Percentiles rank a stretch among this genome's conserved stretches.
phyloP scores from a whole-genome alignment of 2,797 vertebrate genomes.

The Ctenosaura bakeri region DNA sequence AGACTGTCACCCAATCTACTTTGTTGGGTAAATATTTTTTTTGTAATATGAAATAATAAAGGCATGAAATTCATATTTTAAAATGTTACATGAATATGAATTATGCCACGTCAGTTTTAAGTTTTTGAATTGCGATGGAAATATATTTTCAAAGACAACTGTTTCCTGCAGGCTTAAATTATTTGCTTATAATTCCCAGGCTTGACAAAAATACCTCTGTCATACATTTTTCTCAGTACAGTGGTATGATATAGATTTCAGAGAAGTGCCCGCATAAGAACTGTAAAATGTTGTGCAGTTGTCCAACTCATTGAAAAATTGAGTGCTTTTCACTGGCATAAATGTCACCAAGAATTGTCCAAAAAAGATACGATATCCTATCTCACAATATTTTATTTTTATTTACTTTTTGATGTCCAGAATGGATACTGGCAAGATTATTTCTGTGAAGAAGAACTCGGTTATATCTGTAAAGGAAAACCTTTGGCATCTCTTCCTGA shows the following conservation, averaged over 20 bases:
- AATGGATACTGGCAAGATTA: constrained; percentile 90
- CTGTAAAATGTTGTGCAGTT: not conserved
- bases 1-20: too few relatives aligned
- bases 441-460: constrained; percentile 85
- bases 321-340: not conserved
- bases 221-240: not conserved
- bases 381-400: constrained; percentile 15
- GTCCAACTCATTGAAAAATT: not conserved
- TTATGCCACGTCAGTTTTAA: not conserved
- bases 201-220: not conserved
- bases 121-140: not conserved
- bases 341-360: not conserved
- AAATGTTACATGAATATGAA: not conserved
- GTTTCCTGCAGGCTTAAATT: not conserved
- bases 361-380: not conserved
- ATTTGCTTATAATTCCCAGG: not conserved
- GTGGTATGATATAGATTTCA: not conserved
- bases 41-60: not conserved
- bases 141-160: not conserved
- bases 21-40: not conserved
- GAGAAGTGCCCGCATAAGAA: not conserved
- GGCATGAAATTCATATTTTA: not conserved
- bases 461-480: constrained; percentile 92
- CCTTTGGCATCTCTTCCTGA: constrained; percentile 79
- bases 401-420: constrained; percentile 73